A percentile compares a stretch with the other conserved stretches of the same genome.
phyloP scores from a whole-genome alignment of 2,113 vertebrate genomes.

The Fukomys damarensis region DNA sequence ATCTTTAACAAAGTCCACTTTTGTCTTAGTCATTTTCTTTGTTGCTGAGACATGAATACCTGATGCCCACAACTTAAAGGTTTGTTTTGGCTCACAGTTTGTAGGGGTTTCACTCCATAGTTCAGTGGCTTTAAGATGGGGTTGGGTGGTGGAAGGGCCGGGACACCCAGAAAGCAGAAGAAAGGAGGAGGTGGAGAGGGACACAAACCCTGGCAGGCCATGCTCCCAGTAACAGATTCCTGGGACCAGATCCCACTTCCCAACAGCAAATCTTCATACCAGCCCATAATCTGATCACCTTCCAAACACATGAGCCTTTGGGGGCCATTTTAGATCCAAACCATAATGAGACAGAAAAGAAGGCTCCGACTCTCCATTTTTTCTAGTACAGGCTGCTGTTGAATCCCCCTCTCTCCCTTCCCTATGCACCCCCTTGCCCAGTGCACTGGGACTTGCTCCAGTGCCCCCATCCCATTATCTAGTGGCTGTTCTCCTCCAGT shows the following conservation, averaged over 20 bases:
- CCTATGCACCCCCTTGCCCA: neutral
- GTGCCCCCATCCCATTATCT: neutral
- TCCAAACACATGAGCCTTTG: neutral
- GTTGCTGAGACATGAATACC: neutral
- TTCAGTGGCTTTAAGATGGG: neutral
- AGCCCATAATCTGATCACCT: neutral
- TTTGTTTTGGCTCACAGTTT: neutral
- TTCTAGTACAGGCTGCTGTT: neutral
- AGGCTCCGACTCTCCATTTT: neutral
- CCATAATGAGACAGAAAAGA: neutral
- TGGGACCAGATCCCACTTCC: neutral
- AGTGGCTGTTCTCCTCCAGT: neutral
- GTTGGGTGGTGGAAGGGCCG: neutral
- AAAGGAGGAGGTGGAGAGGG: neutral
- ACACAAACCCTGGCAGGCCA: neutral
- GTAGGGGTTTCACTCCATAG: neutral
- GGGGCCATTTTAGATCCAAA: neutral
- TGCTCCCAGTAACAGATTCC: neutral
- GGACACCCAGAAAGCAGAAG: neutral
- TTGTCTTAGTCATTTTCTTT: neutral
- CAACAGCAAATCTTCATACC: neutral
- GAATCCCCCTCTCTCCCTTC: neutral
- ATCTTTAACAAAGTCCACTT: neutral
- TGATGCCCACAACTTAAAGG: neutral
- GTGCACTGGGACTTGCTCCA: neutral